Evolutionary conservation across 1,140 invertebrate genomes (phyloP).

Genomic region (Bombus haemorrhoidalis): DNA sequence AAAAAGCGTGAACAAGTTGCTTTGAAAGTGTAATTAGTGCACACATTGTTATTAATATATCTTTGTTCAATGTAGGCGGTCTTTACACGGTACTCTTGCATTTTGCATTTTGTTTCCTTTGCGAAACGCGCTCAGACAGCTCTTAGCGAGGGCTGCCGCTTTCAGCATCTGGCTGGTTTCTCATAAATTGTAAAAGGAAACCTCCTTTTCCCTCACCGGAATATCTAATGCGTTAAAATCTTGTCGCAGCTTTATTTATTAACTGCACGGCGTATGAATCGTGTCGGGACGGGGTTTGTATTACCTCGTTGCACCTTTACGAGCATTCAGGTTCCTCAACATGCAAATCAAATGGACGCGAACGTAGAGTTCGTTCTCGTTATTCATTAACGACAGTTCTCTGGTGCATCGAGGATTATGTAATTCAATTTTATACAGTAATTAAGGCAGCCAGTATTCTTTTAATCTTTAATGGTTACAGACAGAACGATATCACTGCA

Average conservation of each 20-base stretch:
- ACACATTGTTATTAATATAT: not conserved
- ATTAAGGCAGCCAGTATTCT: not conserved
- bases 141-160: not conserved
- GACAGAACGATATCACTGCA: too few species aligned
- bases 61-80: not conserved
- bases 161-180: not conserved
- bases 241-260: slow-evolving; percentile 11
- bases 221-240: slow-evolving; percentile 6
- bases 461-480: not conserved
- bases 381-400: not conserved
- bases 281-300: too few species aligned
- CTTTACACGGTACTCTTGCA: not conserved
- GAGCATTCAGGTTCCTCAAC: not conserved
- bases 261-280: not conserved
- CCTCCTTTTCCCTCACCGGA: not conserved
- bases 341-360: slow-evolving; percentile 5
- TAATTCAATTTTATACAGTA: not conserved
- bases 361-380: not conserved
- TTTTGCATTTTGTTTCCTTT: not conserved
- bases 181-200: not conserved
- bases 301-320: not conserved
- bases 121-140: not conserved
- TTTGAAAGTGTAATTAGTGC: not conserved
- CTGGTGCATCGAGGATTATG: not conserved
- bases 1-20: not conserved